Conservation (phyloP, 2,113 vertebrate genomes). For the Pollachius pollachius region DNA sequence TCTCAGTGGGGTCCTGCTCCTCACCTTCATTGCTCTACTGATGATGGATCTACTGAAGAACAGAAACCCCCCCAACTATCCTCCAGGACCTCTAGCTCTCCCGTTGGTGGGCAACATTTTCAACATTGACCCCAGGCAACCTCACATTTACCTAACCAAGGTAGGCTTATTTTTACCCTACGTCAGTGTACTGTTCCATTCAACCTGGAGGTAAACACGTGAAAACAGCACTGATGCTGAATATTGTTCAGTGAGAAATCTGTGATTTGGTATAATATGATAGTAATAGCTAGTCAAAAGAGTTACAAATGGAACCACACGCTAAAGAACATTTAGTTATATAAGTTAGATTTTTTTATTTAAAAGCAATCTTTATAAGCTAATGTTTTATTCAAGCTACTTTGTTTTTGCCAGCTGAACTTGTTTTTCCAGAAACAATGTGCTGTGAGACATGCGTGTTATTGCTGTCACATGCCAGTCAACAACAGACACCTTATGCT, state of each 20-base stretch:
- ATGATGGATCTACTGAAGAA: slow-evolving; percentile 52
- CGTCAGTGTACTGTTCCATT: too few species aligned
- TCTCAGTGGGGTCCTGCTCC: slow-evolving; percentile 58
- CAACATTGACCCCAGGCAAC: slow-evolving; percentile 60
- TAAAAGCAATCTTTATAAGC: too few species aligned
- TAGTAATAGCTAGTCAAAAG: too few species aligned
- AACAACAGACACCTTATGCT: slow-evolving; percentile 22
- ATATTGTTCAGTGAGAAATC: too few species aligned
- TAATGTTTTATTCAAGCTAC: too few species aligned
- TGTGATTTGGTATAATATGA: too few species aligned
- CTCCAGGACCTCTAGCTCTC: slow-evolving; percentile 71
- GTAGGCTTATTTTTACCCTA: slow-evolving; percentile 40
- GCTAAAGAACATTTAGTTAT: too few species aligned
- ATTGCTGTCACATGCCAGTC: slow-evolving; percentile 46
- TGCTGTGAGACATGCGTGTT: slow-evolving; percentile 16
- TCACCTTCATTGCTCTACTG: slow-evolving; percentile 57
- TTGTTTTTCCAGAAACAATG: slow-evolving; percentile 3
- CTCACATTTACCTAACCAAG: slow-evolving; percentile 74
- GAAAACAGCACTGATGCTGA: too few species aligned
- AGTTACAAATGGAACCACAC: too few species aligned
- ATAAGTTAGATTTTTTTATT: too few species aligned
- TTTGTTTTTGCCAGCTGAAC: too few species aligned
- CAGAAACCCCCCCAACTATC: slow-evolving; percentile 69
- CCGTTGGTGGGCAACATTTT: slow-evolving; percentile 77
- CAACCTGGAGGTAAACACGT: too few species aligned